Percentiles rank a stretch among this genome's conserved stretches.
phyloP scores from a whole-genome alignment of 2,888 invertebrate genomes.

The Drosophila quinaria region DNA sequence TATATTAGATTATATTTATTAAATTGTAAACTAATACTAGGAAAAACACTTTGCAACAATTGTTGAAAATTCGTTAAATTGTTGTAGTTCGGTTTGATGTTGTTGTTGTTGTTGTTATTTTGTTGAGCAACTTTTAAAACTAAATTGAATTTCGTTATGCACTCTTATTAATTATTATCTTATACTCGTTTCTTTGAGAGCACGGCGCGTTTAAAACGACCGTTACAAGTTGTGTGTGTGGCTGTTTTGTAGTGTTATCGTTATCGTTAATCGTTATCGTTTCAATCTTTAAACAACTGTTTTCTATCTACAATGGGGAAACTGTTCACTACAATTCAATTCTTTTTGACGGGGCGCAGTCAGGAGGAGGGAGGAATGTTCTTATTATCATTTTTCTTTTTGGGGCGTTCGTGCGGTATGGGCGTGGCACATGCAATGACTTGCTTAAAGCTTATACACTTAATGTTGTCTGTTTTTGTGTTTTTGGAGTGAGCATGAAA shows the following conservation, averaged over 20 bases:
- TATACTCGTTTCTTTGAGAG: constrained; percentile 72
- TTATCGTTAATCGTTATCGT: constrained; percentile 41
- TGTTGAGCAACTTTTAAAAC: constrained; percentile 67
- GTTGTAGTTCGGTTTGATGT: constrained; percentile 48
- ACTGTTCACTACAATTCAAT: constrained; percentile 62
- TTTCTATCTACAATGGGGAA: constrained; percentile 77
- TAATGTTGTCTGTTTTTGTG: constrained; percentile 28
- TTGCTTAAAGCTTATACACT: constrained; percentile 74
- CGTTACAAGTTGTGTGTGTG: constrained; percentile 56
- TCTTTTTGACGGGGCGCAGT: constrained; percentile 47
- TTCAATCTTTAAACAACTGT: constrained; percentile 62
- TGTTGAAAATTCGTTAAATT: constrained; percentile 80
- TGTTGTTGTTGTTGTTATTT: constrained; percentile 51
- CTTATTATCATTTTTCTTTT: constrained; percentile 7
- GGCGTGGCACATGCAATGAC: constrained; percentile 75
- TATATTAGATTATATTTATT: constrained; percentile 23
- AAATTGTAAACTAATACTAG: constrained; percentile 67
- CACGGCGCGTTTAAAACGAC: constrained; percentile 70
- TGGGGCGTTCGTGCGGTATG: constrained; percentile 27
- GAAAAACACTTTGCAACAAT: constrained; percentile 78
- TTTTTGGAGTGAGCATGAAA: constrained; percentile 24
- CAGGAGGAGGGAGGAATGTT: constrained; percentile 47
- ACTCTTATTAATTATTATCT: constrained; percentile 62
- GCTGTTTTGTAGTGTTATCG: constrained; percentile 37
- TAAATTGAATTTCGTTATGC: constrained; percentile 55